phyloP scores from a whole-genome alignment of 2,888 invertebrate genomes.

The Diadromus collaris region DNA sequence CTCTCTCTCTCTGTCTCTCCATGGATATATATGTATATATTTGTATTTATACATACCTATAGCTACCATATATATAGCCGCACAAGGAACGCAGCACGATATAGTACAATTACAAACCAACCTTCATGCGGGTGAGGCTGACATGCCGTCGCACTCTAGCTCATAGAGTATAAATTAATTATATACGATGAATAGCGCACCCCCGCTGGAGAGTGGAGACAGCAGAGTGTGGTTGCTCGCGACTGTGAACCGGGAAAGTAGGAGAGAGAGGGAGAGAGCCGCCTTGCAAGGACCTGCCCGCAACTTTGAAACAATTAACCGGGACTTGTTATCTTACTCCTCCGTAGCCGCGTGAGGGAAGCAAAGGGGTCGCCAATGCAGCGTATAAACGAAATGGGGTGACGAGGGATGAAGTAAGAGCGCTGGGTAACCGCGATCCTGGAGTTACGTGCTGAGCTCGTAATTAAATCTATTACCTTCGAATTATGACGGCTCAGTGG shows the following conservation, averaged over 20 bases:
- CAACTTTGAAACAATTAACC: constrained; percentile 75
- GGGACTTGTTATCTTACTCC: constrained; percentile 71
- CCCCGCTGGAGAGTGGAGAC: constrained; percentile 9
- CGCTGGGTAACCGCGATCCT: constrained; percentile 28
- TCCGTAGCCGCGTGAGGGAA: constrained; percentile 27
- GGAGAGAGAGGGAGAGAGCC: neutral
- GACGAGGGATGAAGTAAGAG: constrained; percentile 11
- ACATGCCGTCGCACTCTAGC: constrained; percentile 9
- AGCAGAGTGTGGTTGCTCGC: neutral
- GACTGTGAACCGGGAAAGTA: constrained; percentile 21
- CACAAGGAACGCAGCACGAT: constrained; percentile 46
- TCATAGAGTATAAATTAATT: constrained; percentile 70
- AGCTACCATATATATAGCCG: constrained; percentile 12
- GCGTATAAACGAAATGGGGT: constrained; percentile 31
- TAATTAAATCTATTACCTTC: constrained; percentile 70
- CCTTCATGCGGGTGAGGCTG: constrained; percentile 17
- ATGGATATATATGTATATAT: too few species aligned
- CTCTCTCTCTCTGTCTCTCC: constrained; percentile 25
- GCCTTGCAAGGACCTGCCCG: constrained; percentile 47
- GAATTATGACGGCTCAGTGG: constrained; percentile 64
- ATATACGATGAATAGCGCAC: constrained; percentile 67
- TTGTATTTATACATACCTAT: too few species aligned
- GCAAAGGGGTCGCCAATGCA: constrained; percentile 28
- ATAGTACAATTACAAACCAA: constrained; percentile 62
- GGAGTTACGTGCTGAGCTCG: constrained; percentile 58